Base-by-base conservation (phyloP, 1,140 invertebrate genomes). In the Piezodorus guildinii region DNA sequence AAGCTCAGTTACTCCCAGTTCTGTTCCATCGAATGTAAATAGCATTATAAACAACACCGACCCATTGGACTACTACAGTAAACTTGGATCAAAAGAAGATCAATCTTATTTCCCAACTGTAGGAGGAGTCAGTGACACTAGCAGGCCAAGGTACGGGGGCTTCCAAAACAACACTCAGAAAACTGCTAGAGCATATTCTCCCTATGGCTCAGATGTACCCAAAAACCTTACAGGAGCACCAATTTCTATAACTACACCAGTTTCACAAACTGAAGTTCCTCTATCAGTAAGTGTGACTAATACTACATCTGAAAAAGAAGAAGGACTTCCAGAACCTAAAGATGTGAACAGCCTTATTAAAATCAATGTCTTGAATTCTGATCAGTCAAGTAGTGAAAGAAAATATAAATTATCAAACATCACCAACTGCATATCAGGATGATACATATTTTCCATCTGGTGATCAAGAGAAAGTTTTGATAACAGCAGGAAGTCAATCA, bases 161-260 rank as follows among this genome's bases (percentile, higher is more conserved):
- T 77, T 79, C 67, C 78, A 80, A 68, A 81, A 82, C 62, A 80
- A 81, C 67, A 74, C 74, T 19, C 51, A 70, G 23, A 65, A 68
- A 45, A 65, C 62, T 59, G 69, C 68, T 2, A 63, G 62, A n/a
- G 67, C 67, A 34, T 70, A 69, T 45, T 69, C 75, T 54, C 73
- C 76, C 2, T 77, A 78, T 44, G 75, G 73, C 21, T 73, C 74
- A 56, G 70, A 74, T 9, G 73, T 77, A 0, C 74, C 62, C 14
- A 56, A 59, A 12, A 68, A 66, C 43, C 15, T 65, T 15, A 69
- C 68, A 1, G 64, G 60, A 56, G 25, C 63, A 30, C 51, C 63
- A 39, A 16, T 65, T 4, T 59, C 58, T 21, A 56, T n/a, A 17
- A 58, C 65, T n/a, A 43, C 27, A 16, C 23, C 52, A 56, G 15